Evolutionary conservation across 2,888 invertebrate species (phyloP), one percentile per base, ranked within the genome.

Genomic region (Melinaea marsaeus): DNA sequence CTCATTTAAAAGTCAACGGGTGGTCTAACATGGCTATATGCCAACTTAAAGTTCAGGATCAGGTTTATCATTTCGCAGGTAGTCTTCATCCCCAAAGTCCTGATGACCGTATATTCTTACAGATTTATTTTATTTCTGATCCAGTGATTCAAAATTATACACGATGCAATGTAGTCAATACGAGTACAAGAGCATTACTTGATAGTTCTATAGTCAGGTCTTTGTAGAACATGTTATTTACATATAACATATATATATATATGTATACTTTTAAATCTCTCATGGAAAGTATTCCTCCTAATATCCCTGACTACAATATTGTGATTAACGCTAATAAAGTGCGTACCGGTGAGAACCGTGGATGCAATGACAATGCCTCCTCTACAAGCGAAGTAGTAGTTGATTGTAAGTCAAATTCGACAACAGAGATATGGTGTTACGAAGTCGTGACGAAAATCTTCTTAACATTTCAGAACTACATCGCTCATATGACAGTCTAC

Each of bases 301-400:
- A 69, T 65, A 61, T 63, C 66, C 65, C 67, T 48, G 65, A 67
- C 62, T 69, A 64, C 66, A 69, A 72, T 67, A 62, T 70, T 58
- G 70, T 72, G 59, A 72, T 73, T 48, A 63, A 72, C 65, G 66
- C 69, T 54, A 64, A 72, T 62, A 73, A 70, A 70, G 66, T 60
- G 58, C 69, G 72, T 68, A 61, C 58, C 61, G 70, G 66, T 62
- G 69, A 72, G 65, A 72, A 72, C 66, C 62, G 67, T 65, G 71
- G 72, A 55, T 69, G 71, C 64, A n/a, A n/a, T n/a, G 71, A 68
- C 34, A 72, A 74, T 70, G 71, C 67, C 46, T 71, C 72, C 55
- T 67, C 70, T 55, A 69, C 69, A 63, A 69, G 67, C 70, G 69
- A 74, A 69, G 72, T 72, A 67, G 72, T 71, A 65, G 69, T 72